phyloP scores from a whole-genome alignment of 1,140 invertebrate genomes.

The Ladona fulva region DNA sequence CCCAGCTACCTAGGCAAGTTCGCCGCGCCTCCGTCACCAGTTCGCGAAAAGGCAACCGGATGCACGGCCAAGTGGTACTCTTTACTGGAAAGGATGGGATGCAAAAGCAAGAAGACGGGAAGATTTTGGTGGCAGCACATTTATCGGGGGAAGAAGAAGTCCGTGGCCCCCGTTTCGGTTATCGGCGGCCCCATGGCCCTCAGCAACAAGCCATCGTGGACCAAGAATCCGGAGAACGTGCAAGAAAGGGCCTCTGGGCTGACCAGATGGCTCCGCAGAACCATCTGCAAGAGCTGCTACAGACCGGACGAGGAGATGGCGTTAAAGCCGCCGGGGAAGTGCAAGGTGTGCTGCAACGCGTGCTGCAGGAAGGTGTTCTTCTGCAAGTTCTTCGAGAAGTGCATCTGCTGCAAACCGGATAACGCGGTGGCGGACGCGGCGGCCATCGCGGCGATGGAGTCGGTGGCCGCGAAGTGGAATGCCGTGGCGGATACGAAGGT shows the following conservation, averaged over 20 bases:
- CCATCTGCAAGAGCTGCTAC: background rate
- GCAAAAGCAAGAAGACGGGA: background rate
- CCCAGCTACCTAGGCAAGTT: background rate
- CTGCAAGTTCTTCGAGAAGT: background rate
- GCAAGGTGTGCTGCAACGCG: background rate
- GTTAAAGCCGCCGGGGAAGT: background rate
- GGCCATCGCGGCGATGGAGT: background rate
- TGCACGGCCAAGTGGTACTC: background rate
- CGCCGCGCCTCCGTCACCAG: background rate
- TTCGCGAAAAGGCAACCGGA: background rate
- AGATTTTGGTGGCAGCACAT: background rate
- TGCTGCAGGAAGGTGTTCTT: background rate
- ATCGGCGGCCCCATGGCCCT: background rate
- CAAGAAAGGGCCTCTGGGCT: background rate
- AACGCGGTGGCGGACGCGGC: background rate
- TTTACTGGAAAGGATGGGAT: background rate
- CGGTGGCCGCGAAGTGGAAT: background rate
- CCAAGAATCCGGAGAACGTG: background rate
- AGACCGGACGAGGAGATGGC: background rate
- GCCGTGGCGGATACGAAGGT: background rate
- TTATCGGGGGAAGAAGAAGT: background rate
- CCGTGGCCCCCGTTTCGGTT: background rate
- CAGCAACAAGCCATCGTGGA: background rate
- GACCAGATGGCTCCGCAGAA: background rate
- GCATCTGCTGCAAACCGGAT: background rate